Percentiles rank a stretch among this genome's conserved stretches.
Evolutionary conservation across 1,140 invertebrate species (phyloP).

Genomic region (Saxidomus purpurata): DNA sequence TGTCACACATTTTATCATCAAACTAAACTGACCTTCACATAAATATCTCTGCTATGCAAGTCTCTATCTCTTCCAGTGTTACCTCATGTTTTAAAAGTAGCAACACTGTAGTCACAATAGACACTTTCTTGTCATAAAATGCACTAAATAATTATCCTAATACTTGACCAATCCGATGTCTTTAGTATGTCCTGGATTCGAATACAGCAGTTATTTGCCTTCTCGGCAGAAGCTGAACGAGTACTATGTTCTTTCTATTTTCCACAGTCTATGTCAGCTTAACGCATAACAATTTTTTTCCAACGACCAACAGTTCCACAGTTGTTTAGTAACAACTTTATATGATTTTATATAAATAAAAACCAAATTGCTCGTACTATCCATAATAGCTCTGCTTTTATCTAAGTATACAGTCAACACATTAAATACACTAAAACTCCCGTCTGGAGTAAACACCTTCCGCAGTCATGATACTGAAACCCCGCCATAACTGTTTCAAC

Average conservation of each 20-base stretch:
- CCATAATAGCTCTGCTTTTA: background rate
- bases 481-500: background rate
- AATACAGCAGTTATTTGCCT: background rate
- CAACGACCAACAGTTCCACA: background rate
- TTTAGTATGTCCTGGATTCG: background rate
- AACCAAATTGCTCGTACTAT: background rate
- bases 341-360: background rate
- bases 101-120: background rate
- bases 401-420: conserved; percentile 2
- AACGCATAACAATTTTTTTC: background rate
- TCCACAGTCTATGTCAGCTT: background rate
- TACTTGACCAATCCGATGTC: background rate
- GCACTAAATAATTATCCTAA: background rate
- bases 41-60: too few species aligned
- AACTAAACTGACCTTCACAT: too few species aligned
- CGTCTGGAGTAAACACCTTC: background rate
- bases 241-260: background rate
- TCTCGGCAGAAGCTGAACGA: background rate
- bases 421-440: conserved; percentile 14
- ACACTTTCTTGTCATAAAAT: conserved; percentile 38
- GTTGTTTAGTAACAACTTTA: background rate
- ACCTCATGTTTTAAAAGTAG: background rate
- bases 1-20: too few species aligned
- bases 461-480: background rate
- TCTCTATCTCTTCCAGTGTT: background rate